A percentile compares a stretch with the other conserved stretches of the same genome.
Conservation (phyloP, 2,888 invertebrate genomes). For the Drosophila limbata region DNA sequence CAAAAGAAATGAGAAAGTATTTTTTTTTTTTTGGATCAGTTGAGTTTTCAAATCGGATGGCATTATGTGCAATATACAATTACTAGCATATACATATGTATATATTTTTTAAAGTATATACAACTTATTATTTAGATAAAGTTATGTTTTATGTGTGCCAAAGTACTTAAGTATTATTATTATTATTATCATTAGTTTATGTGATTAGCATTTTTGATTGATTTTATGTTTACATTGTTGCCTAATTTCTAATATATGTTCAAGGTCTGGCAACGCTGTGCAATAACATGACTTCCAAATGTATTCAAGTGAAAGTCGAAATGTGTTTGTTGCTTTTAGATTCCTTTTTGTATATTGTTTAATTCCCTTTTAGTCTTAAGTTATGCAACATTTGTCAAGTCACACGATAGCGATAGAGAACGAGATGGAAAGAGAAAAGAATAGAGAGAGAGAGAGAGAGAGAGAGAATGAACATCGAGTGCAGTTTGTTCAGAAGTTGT, state of each 20-base stretch:
- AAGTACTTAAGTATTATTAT: constrained; percentile 64
- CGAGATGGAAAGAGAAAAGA: constrained; percentile 4
- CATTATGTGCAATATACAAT: constrained; percentile 63
- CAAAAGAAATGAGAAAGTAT: constrained; percentile 22
- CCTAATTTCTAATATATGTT: constrained; percentile 66
- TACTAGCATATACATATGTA: constrained; percentile 22
- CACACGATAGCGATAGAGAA: constrained; percentile 14
- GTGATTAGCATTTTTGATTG: constrained; percentile 23
- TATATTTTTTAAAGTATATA: constrained; percentile 32
- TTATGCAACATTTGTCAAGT: constrained; percentile 40
- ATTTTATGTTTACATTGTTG: constrained; percentile 51
- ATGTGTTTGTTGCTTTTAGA: constrained; percentile 12
- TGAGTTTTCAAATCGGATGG: constrained; percentile 26
- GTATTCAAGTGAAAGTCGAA: not conserved
- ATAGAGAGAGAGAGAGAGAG: not conserved
- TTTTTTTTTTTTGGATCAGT: constrained; percentile 19
- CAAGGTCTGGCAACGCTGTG: constrained; percentile 62
- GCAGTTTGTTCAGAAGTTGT: constrained; percentile 34
- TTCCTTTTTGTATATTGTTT: constrained; percentile 8
- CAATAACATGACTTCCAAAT: constrained; percentile 50
- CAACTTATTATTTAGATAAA: constrained; percentile 35
- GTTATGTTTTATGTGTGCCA: constrained; percentile 72
- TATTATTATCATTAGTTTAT: constrained; percentile 22
- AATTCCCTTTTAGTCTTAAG: constrained; percentile 37
- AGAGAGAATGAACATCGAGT: constrained; percentile 22